Conservation (phyloP, 2,797 vertebrate genomes). For the Oryzias dopingdopingensis region DNA sequence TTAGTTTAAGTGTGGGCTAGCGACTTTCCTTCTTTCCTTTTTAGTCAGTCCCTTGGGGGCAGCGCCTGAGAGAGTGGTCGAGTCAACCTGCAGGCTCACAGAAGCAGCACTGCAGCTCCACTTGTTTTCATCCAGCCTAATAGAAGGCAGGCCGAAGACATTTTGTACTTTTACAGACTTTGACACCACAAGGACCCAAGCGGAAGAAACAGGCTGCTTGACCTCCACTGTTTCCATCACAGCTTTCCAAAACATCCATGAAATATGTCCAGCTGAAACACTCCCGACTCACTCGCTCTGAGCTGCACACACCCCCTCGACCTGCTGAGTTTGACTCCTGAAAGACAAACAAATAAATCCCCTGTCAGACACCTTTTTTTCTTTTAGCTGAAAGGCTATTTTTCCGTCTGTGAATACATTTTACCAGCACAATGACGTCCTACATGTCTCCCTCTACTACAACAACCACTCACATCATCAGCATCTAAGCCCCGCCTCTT, state of each 20-base stretch:
- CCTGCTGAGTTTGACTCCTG: slow-evolving; percentile 52
- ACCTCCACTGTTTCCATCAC: slow-evolving; percentile 57
- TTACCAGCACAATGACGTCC: slow-evolving; percentile 54
- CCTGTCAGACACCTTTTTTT: slow-evolving; percentile 39
- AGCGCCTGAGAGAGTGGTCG: slow-evolving; percentile 13
- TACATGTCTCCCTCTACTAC: slow-evolving; percentile 36
- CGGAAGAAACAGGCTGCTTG: slow-evolving; percentile 38
- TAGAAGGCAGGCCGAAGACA: slow-evolving; percentile 58
- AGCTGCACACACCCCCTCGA: slow-evolving; percentile 23
- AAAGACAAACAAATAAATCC: slow-evolving; percentile 59
- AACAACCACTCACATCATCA: slow-evolving; percentile 24
- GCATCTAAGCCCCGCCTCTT: slow-evolving; percentile 22
- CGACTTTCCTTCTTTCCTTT: slow-evolving; percentile 12
- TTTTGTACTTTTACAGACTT: slow-evolving; percentile 50
- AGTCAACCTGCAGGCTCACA: slow-evolving; percentile 36
- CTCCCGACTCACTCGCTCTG: slow-evolving; percentile 39
- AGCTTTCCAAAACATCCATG: slow-evolving; percentile 61
- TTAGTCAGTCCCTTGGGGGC: slow-evolving; percentile 16
- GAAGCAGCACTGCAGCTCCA: slow-evolving; percentile 28
- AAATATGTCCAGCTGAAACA: slow-evolving; percentile 68
- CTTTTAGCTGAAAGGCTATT: slow-evolving; percentile 43
- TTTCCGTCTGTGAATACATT: slow-evolving; percentile 66
- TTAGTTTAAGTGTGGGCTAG: slow-evolving; percentile 41
- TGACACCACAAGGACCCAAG: slow-evolving; percentile 49
- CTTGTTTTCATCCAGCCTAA: slow-evolving; percentile 66